Evolutionary conservation across 2,113 vertebrate species (phyloP), one percentile per base, ranked within the genome.

Genomic region (Struthidea cinerea): DNA sequence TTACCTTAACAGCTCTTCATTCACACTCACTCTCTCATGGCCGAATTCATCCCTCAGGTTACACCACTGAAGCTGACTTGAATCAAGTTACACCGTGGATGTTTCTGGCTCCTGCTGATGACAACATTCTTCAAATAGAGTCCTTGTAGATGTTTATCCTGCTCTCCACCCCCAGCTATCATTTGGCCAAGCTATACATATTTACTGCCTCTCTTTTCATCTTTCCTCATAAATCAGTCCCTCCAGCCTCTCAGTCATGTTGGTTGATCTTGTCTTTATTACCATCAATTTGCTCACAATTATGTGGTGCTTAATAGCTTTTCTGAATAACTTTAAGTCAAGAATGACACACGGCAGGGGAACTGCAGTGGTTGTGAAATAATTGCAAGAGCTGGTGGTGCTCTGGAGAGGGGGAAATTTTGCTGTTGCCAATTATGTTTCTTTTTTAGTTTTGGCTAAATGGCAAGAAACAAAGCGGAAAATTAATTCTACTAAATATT

Each of bases 181-280:
- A 39, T 94, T 84, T 95, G 92, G 75, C 71, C 91, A 96, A 95
- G 53, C 49, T 91, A 78, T 96, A 90, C 37, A 74, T 89, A 96
- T 93, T 97, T 97, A 96, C 57, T 84, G 26, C 60, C 6, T 3
- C 32, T 96, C 80, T 94, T 95, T 97, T 97, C 75, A 97, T 97
- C 91, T 97, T 89, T 91, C 41, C 42, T 95, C 92, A 79, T 96
- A 97, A 97, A 97, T 97, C 97, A 97, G 69, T 96, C 91, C 75
- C 78, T 97, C 85, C 52, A 97, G 81, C 85, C 94, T 93, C 94
- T 97, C 96, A 96, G 84, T 97, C 96, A 96, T 95, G 86, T 93
- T 96, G 49, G 49, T 90, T 96, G 85, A 95, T 96, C 90, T 97
- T 98, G 89, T 95, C 96, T 98, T 97, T 98, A 97, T 97, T 96